phyloP scores from a whole-genome alignment of 2,888 invertebrate species.

The Dendrolimus houi region DNA sequence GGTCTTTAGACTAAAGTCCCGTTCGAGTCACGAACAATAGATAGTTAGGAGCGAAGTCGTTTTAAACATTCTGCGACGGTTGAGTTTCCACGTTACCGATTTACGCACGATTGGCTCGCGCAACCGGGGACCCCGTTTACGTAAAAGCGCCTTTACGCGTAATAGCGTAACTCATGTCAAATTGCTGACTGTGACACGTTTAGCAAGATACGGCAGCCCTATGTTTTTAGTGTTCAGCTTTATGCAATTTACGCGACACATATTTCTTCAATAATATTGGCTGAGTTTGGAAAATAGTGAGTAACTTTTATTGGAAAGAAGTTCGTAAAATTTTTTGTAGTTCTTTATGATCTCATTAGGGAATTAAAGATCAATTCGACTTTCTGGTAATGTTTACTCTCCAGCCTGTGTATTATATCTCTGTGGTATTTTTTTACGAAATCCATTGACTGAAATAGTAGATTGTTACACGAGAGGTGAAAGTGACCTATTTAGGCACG shows the following conservation, averaged over 20 bases:
- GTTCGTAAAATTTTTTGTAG: no score
- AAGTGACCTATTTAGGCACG: no score
- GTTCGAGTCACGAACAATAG: background rate
- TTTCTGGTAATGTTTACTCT: no score
- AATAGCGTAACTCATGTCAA: background rate
- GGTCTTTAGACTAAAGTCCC: background rate
- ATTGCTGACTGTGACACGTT: background rate
- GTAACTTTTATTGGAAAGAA: no score
- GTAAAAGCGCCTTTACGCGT: background rate
- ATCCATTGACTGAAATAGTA: no score
- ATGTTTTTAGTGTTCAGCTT: background rate
- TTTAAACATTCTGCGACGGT: conserved; percentile 15
- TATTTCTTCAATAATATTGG: background rate
- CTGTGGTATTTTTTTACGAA: no score
- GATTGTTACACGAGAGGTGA: no score
- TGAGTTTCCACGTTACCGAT: conserved; percentile 15
- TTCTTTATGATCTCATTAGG: no score
- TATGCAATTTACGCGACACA: background rate
- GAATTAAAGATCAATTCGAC: no score
- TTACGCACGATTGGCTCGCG: conserved; percentile 17
- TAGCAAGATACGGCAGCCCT: background rate
- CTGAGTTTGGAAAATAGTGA: no score
- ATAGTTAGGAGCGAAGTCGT: conserved; percentile 8
- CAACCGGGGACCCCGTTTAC: background rate
- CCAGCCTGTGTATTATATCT: no score